These are phyloP conservation scores for Tangachromis dhanisi DNA, from an alignment of 2,113 vertebrate species.

Conservation along the genomic window DNA sequence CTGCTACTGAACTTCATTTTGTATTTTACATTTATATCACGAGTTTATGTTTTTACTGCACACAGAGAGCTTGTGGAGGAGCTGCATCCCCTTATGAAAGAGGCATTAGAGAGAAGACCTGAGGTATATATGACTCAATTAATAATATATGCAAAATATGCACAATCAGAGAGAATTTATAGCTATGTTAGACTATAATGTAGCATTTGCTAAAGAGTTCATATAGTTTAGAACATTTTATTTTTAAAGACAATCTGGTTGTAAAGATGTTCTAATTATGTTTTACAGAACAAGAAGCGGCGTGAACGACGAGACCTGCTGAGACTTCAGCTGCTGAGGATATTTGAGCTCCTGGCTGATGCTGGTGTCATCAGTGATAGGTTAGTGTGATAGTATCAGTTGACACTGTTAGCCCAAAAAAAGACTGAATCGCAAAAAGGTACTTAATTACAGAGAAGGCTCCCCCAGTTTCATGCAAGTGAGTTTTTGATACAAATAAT, in stretches of 20 bases:
- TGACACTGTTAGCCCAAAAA: slow-evolving; percentile 2
- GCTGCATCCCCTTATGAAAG: slow-evolving; percentile 96
- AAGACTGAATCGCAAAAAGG: slow-evolving; percentile 54
- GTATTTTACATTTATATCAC: background rate
- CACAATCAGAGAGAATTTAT: background rate
- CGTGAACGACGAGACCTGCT: slow-evolving; percentile 90
- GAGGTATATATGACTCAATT: slow-evolving; percentile 72
- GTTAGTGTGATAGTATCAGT: slow-evolving; percentile 56
- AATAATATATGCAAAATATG: background rate
- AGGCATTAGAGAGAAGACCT: slow-evolving; percentile 91
- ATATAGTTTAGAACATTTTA: background rate
- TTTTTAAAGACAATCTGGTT: background rate
- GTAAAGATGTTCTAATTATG: background rate
- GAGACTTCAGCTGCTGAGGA: slow-evolving; percentile 87
- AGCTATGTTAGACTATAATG: background rate
- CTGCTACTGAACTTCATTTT: background rate
- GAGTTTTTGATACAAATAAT: background rate
- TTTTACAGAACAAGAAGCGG: slow-evolving; percentile 89
- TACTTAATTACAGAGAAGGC: background rate
- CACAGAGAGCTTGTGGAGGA: slow-evolving; percentile 93
- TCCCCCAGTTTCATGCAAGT: background rate
- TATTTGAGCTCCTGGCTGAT: slow-evolving; percentile 96
- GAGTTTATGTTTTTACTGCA: background rate
- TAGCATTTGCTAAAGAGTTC: background rate
- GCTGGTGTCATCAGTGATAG: slow-evolving; percentile 96